Evolutionary conservation across 2,888 invertebrate species (phyloP).

Genomic region (Anaspis maculata): DNA sequence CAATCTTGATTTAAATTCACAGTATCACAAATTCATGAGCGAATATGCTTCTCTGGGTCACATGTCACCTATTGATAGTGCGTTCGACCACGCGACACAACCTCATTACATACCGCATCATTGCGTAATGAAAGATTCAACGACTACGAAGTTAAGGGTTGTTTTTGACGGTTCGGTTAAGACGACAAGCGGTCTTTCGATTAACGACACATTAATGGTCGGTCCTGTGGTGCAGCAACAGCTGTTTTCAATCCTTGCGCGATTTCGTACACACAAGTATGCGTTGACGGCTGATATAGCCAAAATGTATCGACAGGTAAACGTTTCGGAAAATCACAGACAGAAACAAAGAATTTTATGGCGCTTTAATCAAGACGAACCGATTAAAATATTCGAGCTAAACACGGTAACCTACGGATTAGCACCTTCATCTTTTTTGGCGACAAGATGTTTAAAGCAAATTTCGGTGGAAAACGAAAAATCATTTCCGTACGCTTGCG

Average conservation of each 20-base stretch:
- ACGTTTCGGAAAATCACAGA: conserved; percentile 1
- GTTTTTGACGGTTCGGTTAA: conserved; percentile 6
- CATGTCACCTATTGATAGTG: neutral
- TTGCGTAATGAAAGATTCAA: neutral
- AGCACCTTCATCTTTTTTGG: conserved; percentile 2
- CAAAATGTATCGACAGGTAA: conserved; percentile 11
- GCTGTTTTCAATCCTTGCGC: conserved; percentile 7
- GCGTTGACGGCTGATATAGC: conserved; percentile 6
- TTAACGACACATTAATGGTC: conserved; percentile 7
- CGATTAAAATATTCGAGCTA: conserved; percentile 5
- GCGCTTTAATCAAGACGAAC: conserved; percentile 6
- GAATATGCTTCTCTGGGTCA: conserved; percentile 1
- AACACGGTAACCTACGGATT: conserved; percentile 11
- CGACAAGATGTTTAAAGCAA: conserved; percentile 8
- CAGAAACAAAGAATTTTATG: conserved; percentile 10
- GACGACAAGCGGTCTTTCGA: conserved; percentile 1
- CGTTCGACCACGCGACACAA: neutral
- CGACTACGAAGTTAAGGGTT: conserved; percentile 1
- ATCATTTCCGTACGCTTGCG: neutral
- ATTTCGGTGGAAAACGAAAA: conserved; percentile 2
- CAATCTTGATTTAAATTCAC: neutral
- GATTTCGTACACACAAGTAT: conserved; percentile 5
- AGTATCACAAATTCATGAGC: neutral
- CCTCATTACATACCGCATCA: conserved; percentile 1
- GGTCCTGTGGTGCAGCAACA: conserved; percentile 9